phyloP scores from a whole-genome alignment of 2,797 vertebrate genomes.

The Amblyraja radiata region DNA sequence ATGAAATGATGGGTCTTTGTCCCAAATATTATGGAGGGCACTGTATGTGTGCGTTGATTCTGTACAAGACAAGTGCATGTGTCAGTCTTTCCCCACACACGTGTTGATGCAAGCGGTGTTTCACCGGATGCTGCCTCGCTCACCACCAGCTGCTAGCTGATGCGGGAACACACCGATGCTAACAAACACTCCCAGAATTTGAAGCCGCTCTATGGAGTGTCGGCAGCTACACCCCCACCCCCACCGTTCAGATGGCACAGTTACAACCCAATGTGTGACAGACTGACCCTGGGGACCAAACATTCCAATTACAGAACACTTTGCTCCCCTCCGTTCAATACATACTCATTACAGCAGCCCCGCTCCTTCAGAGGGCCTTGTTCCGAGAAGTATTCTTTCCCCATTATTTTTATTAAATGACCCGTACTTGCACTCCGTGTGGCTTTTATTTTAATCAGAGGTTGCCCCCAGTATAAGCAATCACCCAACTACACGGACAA shows the following conservation, averaged over 20 bases:
- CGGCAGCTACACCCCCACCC: background rate
- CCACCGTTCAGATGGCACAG: background rate
- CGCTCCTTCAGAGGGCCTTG: background rate
- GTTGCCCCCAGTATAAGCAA: background rate
- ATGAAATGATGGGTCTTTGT: no score
- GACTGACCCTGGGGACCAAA: constrained; percentile 13
- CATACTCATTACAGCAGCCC: constrained; percentile 24
- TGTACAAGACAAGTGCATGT: background rate
- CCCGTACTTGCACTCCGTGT: background rate
- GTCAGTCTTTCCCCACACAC: background rate
- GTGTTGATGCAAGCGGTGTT: background rate
- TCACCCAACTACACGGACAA: background rate
- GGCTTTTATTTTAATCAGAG: constrained; percentile 8
- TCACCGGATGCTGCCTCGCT: no score
- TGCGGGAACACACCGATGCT: background rate
- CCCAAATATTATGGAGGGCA: no score
- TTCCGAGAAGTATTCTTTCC: constrained; percentile 10
- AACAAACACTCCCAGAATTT: background rate
- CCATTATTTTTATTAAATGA: constrained; percentile 19
- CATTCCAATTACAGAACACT: constrained; percentile 33
- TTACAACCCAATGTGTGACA: constrained; percentile 20
- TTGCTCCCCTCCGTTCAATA: constrained; percentile 16
- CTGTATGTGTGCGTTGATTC: background rate
- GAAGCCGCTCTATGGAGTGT: background rate
- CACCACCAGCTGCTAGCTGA: background rate